Percentiles rank a stretch among this genome's conserved stretches.
Conservation (phyloP, 2,113 vertebrate genomes). For the Jaculus jaculus region DNA sequence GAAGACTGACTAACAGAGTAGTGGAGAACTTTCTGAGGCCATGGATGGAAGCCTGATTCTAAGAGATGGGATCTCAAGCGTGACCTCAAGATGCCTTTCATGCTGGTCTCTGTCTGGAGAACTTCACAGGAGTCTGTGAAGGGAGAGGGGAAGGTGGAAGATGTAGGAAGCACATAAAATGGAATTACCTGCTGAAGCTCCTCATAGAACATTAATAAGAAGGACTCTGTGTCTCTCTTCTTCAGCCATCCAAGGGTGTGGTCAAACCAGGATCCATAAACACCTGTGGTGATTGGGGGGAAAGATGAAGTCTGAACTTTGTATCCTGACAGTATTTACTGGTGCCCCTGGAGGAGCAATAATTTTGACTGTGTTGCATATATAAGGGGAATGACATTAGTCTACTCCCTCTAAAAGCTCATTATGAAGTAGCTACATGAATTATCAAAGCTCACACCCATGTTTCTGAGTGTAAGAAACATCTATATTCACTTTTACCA, state of each 20-base stretch:
- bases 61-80: too few species aligned
- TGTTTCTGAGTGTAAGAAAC: background rate
- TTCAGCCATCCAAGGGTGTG: background rate
- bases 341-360: too few species aligned
- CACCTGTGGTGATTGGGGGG: rapidly evolving
- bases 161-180: background rate
- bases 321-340: too few species aligned
- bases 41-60: too few species aligned
- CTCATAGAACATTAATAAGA: background rate
- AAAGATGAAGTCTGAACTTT: background rate
- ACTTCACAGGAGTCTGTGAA: background rate
- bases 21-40: too few species aligned
- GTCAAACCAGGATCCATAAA: background rate
- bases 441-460: background rate
- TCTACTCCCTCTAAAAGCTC: background rate
- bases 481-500: background rate
- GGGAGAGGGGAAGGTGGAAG: too few species aligned
- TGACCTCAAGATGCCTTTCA: too few species aligned
- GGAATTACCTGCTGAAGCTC: background rate
- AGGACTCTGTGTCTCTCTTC: background rate
- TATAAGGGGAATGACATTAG: background rate
- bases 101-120: background rate
- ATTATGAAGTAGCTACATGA: background rate
- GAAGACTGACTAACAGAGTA: too few species aligned
- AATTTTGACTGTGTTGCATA: too few species aligned